Percentiles rank a stretch among this genome's conserved stretches.
Conservation (phyloP, 2,888 invertebrate species). For the Strigamia transsilvanica region DNA sequence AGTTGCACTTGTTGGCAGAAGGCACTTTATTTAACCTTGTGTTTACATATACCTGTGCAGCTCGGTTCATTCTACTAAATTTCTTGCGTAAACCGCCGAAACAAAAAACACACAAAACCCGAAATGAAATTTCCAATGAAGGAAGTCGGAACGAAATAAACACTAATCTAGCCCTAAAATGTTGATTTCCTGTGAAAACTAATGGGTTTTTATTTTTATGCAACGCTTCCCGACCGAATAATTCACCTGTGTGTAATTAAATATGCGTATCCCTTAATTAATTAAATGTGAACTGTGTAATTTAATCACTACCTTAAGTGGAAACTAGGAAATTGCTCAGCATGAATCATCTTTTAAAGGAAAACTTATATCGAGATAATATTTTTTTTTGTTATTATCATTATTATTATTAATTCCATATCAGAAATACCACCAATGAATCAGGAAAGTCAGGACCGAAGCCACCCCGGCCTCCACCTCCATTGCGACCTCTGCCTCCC, state of each 20-base stretch:
- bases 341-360: conserved; percentile 6
- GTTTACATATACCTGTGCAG: conserved; percentile 21
- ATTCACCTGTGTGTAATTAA: background rate
- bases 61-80: background rate
- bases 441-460: conserved; percentile 28
- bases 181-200: conserved; percentile 1
- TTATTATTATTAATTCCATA: background rate
- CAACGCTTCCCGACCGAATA: background rate
- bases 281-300: background rate
- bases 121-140: background rate
- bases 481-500: conserved; percentile 22
- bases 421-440: background rate
- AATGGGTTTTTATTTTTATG: background rate
- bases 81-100: background rate
- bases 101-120: background rate
- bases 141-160: background rate
- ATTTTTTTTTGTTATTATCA: background rate
- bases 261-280: background rate
- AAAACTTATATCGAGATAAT: background rate
- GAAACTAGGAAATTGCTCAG: background rate
- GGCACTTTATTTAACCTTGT: conserved; percentile 37
- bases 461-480: conserved; percentile 52
- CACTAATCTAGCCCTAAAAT: background rate
- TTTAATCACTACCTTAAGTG: background rate
- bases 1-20: conserved; percentile 4